Percentiles rank a stretch among this genome's conserved stretches.
These are phyloP conservation scores for Buathra laborator DNA, from an alignment of 2,888 invertebrate genomes.

Conservation along the genomic window DNA sequence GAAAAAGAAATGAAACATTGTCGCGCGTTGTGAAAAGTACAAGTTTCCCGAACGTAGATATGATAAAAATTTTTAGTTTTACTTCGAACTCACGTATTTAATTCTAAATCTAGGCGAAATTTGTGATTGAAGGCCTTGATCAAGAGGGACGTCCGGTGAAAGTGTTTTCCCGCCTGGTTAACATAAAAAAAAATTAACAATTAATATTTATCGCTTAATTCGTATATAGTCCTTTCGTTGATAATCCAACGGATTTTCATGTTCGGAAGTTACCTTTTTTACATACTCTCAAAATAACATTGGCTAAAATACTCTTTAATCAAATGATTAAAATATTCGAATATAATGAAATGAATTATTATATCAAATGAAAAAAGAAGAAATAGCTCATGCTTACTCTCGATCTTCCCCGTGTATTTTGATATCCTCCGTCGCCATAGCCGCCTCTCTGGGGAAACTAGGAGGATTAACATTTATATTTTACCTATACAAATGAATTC, in stretches of 20 bases:
- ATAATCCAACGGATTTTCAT: neutral
- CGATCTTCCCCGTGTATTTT: constrained; percentile 86
- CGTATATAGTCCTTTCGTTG: neutral
- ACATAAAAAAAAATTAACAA: constrained; percentile 35
- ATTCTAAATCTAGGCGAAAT: constrained; percentile 97
- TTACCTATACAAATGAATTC: constrained; percentile 12
- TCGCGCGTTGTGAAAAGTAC: neutral
- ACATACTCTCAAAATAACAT: too few species aligned
- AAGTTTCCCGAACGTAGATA: neutral
- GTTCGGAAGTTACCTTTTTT: neutral
- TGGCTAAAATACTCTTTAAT: too few species aligned
- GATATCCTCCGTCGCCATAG: constrained; percentile 86
- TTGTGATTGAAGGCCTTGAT: constrained; percentile 99
- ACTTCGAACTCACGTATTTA: constrained; percentile 94
- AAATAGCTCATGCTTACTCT: constrained; percentile 85
- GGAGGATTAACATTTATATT: constrained; percentile 60
- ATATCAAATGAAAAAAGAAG: constrained; percentile 67
- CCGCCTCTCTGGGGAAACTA: constrained; percentile 82
- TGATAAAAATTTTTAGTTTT: neutral
- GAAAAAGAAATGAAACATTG: too few species aligned
- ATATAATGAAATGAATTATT: constrained; percentile 42
- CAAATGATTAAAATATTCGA: too few species aligned
- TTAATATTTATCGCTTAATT: neutral
- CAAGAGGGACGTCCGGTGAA: constrained; percentile 97
- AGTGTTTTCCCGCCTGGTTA: constrained; percentile 96